These are phyloP conservation scores for Coccyzus lansbergi DNA, from an alignment of 2,797 vertebrate species.

Conservation along the genomic window DNA sequence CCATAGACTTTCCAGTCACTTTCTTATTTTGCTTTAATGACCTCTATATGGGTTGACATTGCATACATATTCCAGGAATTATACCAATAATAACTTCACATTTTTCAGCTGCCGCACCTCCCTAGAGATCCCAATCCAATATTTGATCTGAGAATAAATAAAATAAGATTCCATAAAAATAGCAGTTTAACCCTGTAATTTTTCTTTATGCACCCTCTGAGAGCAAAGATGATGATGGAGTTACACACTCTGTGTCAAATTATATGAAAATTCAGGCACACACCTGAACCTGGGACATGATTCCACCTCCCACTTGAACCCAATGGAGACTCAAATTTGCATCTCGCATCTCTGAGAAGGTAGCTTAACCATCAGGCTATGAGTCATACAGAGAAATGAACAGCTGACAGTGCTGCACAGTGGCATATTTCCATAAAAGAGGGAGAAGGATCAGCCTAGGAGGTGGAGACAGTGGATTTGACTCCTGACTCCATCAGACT, in stretches of 20 bases:
- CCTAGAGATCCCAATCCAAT: not conserved
- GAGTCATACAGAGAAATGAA: not conserved
- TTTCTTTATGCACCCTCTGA: not conserved
- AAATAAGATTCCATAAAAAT: not conserved
- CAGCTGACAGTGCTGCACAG: not conserved
- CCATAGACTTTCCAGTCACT: accelerated
- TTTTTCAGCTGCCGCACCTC: not conserved
- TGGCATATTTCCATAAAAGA: not conserved
- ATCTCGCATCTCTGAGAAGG: not conserved
- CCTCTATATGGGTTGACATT: not conserved
- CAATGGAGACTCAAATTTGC: not conserved
- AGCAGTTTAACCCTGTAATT: not conserved
- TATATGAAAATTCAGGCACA: not conserved
- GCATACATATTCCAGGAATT: not conserved
- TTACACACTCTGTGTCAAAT: not conserved
- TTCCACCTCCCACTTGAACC: not conserved
- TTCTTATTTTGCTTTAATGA: not conserved
- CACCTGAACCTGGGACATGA: not conserved
- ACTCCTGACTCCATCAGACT: not conserved
- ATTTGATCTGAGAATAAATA: not conserved
- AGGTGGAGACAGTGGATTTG: not conserved
- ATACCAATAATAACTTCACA: not conserved
- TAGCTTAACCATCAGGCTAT: not conserved
- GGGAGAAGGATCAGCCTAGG: not conserved
- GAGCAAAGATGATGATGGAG: not conserved